phyloP scores from a whole-genome alignment of 2,113 vertebrate genomes.

The Oncorhynchus clarkii region DNA sequence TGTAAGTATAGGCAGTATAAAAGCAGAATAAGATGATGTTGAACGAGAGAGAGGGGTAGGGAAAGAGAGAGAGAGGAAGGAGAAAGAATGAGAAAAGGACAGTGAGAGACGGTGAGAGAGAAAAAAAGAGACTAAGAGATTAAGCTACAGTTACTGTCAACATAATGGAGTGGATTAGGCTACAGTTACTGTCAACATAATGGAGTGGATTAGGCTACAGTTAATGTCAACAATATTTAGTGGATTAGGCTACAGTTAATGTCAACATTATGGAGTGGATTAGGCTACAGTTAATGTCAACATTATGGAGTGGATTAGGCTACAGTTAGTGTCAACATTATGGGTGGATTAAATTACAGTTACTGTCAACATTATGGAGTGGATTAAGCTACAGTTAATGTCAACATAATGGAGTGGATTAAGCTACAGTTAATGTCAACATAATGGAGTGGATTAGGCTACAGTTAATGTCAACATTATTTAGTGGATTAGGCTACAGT shows the following conservation, averaged over 20 bases:
- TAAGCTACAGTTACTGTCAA: not conserved
- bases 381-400: not conserved
- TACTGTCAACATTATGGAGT: slow-evolving; percentile 4
- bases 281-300: not conserved
- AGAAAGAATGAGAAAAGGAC: too few relatives aligned
- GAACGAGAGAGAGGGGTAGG: not conserved
- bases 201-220: not conserved
- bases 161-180: not conserved
- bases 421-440: not conserved
- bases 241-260: not conserved
- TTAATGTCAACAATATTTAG: slow-evolving; percentile 6
- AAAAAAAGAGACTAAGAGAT: not conserved
- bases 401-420: slow-evolving; percentile 1
- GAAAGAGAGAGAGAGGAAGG: not conserved
- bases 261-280: slow-evolving; percentile 4
- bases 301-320: not conserved
- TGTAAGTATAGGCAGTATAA: too few relatives aligned
- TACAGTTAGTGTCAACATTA: slow-evolving; percentile 6
- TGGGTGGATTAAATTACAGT: not conserved
- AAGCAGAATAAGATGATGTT: too few relatives aligned
- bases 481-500: not conserved
- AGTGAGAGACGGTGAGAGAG: too few relatives aligned
- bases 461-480: slow-evolving; percentile 4
- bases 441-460: not conserved
- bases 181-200: slow-evolving; percentile 4